Conservation (phyloP, 2,797 vertebrate species). For the Enteromius fasciolatus region DNA sequence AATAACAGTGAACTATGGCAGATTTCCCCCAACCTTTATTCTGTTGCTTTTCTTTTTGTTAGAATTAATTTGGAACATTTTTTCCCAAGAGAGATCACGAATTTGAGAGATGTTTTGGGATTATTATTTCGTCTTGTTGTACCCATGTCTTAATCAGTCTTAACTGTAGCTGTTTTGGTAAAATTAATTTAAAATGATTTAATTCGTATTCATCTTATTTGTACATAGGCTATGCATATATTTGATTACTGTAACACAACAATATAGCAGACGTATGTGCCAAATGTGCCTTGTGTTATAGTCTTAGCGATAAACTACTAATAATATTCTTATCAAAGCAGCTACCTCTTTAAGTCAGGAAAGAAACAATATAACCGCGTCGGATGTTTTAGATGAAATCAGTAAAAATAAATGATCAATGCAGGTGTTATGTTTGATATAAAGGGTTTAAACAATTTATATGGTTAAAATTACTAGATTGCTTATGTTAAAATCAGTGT, state of each 20-base stretch:
- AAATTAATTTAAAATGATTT: neutral
- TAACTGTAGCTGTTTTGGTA: neutral
- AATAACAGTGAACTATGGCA: neutral
- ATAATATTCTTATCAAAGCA: no score
- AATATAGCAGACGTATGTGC: neutral
- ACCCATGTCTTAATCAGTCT: neutral
- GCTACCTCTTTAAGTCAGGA: neutral
- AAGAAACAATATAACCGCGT: neutral
- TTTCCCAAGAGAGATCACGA: neutral
- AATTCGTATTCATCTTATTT: neutral
- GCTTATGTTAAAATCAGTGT: constrained; percentile 4
- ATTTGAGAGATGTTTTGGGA: neutral
- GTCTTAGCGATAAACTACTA: neutral
- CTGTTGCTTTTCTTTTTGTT: neutral
- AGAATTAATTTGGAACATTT: constrained; percentile 1
- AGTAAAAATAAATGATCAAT: neutral
- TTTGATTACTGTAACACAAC: neutral
- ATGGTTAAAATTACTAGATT: neutral
- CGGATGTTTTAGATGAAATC: neutral
- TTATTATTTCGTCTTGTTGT: neutral
- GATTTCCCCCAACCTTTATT: neutral
- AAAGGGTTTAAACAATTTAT: neutral
- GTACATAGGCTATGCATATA: neutral
- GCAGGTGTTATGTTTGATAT: neutral
- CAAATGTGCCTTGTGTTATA: neutral